Evolutionary conservation across 2,797 vertebrate species (phyloP).

Genomic region (Ctenosaura bakeri): DNA sequence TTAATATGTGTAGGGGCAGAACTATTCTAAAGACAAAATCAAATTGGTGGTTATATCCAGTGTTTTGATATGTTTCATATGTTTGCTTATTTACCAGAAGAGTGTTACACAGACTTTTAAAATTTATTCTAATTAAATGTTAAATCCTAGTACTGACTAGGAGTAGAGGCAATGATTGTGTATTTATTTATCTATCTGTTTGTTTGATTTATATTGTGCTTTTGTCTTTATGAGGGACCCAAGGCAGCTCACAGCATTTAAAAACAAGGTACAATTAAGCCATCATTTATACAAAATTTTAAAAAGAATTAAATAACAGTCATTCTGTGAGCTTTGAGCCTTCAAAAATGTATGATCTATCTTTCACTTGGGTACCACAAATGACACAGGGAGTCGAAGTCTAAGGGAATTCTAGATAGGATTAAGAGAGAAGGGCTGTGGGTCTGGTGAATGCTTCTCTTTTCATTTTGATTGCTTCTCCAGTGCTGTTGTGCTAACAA

Average conservation of each 20-base stretch:
- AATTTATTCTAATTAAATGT: not conserved
- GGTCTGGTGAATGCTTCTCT: no score
- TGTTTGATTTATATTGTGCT: no score
- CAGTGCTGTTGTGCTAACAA: not conserved
- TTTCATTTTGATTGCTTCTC: not conserved
- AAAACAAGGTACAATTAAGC: no score
- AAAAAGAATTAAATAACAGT: no score
- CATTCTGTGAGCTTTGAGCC: not conserved
- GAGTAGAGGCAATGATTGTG: not conserved
- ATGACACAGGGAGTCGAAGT: not conserved
- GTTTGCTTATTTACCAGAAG: not conserved
- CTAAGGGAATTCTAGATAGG: not conserved
- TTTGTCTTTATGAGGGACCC: no score
- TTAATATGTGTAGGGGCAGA: not conserved
- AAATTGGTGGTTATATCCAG: not conserved
- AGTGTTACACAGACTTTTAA: not conserved
- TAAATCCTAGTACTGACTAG: not conserved
- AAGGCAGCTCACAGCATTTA: no score
- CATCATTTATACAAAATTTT: no score
- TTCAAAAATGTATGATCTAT: not conserved
- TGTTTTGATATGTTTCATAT: not conserved
- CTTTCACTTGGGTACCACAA: not conserved
- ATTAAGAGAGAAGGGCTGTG: not conserved
- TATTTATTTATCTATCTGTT: not conserved
- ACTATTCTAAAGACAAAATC: constrained; percentile 1